These are phyloP conservation scores for Anguilla japonica DNA, from an alignment of 2,113 vertebrate species.

Conservation along the genomic window DNA sequence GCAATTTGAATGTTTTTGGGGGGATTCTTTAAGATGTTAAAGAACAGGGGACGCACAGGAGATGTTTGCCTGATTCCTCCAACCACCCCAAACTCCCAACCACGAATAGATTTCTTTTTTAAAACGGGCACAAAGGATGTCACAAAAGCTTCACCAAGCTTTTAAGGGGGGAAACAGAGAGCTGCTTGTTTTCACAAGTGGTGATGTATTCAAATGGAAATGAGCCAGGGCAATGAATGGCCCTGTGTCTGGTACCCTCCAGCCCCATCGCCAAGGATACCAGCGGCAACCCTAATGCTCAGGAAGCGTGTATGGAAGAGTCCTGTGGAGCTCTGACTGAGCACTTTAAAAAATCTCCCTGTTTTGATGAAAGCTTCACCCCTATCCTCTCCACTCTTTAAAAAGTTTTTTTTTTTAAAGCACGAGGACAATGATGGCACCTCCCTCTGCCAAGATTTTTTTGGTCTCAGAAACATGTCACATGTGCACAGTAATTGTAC, in stretches of 20 bases:
- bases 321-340: constrained; percentile 40
- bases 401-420: not conserved
- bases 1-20: not conserved
- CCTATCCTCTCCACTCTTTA: not conserved
- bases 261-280: constrained; percentile 71
- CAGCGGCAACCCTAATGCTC: constrained; percentile 58
- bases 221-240: constrained; percentile 58
- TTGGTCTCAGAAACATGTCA: not conserved
- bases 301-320: constrained; percentile 54
- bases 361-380: not conserved
- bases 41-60: not conserved
- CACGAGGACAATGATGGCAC: not conserved
- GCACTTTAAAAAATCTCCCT: not conserved
- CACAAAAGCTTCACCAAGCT: constrained; percentile 24
- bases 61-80: not conserved
- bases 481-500: not conserved
- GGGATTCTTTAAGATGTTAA: not conserved
- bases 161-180: constrained; percentile 58
- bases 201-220: constrained; percentile 73
- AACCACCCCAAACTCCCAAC: not conserved
- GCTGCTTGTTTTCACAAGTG: constrained; percentile 63
- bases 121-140: constrained; percentile 46
- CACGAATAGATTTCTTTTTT: constrained; percentile 28
- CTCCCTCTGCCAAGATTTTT: not conserved
- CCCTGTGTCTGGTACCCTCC: constrained; percentile 64